These are phyloP conservation scores for Coracopsis vasa DNA, from an alignment of 2,113 vertebrate genomes.

Conservation along the genomic window DNA sequence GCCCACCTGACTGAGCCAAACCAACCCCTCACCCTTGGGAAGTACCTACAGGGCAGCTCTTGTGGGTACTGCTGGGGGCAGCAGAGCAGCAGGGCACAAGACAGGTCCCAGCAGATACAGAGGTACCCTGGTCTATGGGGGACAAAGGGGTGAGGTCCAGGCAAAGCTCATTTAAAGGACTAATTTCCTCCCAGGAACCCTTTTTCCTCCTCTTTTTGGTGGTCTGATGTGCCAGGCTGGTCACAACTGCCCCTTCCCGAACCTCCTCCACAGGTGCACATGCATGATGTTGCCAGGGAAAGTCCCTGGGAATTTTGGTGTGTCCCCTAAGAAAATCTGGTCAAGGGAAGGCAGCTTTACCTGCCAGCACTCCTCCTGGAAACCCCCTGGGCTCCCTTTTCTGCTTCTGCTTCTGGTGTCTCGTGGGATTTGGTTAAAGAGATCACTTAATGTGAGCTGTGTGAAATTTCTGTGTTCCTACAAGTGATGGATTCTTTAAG, in stretches of 20 bases:
- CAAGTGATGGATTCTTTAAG: background rate
- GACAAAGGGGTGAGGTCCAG: background rate
- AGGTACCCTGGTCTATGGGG: background rate
- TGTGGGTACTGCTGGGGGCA: background rate
- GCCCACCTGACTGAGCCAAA: background rate
- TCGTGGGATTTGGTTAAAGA: background rate
- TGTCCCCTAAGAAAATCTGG: background rate
- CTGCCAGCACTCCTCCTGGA: background rate
- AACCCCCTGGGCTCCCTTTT: background rate
- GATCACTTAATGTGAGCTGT: background rate
- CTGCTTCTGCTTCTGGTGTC: background rate
- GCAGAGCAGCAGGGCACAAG: background rate
- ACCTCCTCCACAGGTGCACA: accelerated
- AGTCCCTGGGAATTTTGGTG: background rate
- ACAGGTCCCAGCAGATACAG: background rate
- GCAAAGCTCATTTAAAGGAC: background rate
- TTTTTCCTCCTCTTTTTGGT: background rate
- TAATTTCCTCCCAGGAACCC: accelerated
- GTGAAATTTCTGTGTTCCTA: background rate
- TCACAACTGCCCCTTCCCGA: background rate
- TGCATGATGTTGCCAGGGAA: accelerated
- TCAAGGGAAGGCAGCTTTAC: background rate
- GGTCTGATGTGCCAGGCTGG: background rate
- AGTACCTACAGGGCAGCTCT: background rate
- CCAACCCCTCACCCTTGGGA: background rate